Evolutionary conservation across 2,113 vertebrate genomes (phyloP).

Genomic region (Dissostichus mawsoni): DNA sequence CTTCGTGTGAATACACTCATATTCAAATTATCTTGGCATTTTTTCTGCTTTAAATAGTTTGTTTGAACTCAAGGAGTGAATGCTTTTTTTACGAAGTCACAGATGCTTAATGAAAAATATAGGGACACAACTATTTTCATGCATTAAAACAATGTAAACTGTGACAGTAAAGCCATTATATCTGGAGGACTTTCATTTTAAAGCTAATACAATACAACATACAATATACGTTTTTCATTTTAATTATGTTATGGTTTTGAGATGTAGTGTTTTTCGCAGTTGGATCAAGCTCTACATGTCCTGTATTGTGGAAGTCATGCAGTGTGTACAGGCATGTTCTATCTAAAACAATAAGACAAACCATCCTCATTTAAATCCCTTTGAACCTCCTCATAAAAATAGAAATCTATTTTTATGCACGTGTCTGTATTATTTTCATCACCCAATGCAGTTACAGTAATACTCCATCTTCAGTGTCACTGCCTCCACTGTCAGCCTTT

Average conservation of each 20-base stretch:
- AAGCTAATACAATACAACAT: not conserved
- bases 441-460: slow-evolving; percentile 36
- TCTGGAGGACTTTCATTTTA: not conserved
- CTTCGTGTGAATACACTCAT: slow-evolving; percentile 12
- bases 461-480: slow-evolving; percentile 46
- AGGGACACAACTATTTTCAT: not conserved
- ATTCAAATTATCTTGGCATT: not conserved
- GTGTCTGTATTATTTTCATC: slow-evolving; percentile 17
- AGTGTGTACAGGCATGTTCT: not conserved
- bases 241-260: not conserved
- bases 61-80: not conserved
- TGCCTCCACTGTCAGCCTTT: slow-evolving; percentile 26
- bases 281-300: slow-evolving; percentile 5
- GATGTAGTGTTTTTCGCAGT: not conserved
- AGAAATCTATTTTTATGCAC: slow-evolving; percentile 47
- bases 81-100: not conserved
- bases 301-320: slow-evolving; percentile 18
- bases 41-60: not conserved
- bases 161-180: not conserved
- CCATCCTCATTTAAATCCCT: not conserved
- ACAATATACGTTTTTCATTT: not conserved
- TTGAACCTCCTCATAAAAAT: not conserved
- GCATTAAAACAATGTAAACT: not conserved
- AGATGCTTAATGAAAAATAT: not conserved
- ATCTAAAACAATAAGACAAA: not conserved